phyloP scores from a whole-genome alignment of 2,888 invertebrate genomes.

The Julus scandinavius region DNA sequence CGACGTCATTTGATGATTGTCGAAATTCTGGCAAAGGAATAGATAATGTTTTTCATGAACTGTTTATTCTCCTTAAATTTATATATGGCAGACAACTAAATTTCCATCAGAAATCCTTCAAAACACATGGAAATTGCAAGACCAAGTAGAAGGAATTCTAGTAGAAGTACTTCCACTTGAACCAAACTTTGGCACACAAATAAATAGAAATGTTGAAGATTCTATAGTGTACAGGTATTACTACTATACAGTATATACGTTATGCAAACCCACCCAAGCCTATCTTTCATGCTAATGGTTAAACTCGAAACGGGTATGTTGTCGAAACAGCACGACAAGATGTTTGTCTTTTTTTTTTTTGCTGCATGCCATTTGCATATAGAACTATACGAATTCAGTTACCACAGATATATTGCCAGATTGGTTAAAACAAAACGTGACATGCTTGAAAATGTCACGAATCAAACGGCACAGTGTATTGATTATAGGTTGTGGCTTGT shows the following conservation, averaged over 20 bases:
- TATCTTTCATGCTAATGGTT: constrained; percentile 39
- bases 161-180: background rate
- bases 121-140: no score
- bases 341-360: constrained; percentile 3
- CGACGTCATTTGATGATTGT: background rate
- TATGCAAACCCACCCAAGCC: background rate
- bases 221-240: background rate
- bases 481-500: constrained; percentile 25
- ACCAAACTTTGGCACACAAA: background rate
- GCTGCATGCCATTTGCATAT: constrained; percentile 29
- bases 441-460: constrained; percentile 1
- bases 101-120: no score
- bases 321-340: constrained; percentile 38
- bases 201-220: background rate
- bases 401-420: constrained; percentile 34
- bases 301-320: constrained; percentile 24
- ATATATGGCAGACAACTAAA: no score
- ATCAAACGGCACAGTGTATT: constrained; percentile 26
- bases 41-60: no score
- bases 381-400: constrained; percentile 39
- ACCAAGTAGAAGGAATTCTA: background rate
- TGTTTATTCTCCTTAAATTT: no score
- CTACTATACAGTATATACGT: background rate
- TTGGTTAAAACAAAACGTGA: constrained; percentile 42
- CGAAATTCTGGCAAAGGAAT: no score